Base-by-base conservation (phyloP, 2,113 vertebrate genomes). In the Planiliza haematocheilus region DNA sequence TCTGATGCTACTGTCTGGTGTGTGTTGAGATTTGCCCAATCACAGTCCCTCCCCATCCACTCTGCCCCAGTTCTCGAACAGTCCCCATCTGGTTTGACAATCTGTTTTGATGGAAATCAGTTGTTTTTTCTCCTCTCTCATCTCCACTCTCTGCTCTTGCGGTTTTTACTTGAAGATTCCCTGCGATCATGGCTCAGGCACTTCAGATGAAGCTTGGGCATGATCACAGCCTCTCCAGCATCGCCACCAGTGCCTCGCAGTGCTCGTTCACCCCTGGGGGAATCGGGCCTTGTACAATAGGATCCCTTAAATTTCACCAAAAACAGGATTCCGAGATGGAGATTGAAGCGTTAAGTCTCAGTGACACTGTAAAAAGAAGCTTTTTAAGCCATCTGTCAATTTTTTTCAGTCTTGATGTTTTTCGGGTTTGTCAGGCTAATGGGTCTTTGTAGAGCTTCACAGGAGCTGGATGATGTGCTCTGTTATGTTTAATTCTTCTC, bases 31-130 rank as follows among this genome's bases (percentile, higher is more conserved):
- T 90, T 88, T 86, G 68, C 65, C 82, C 88, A 92, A 88, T 92
- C 90, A 90, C 61, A 90, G 79, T 80, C 68, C 79, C 74, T 78
- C 61, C 71, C 80, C 75, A 83, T 90, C 81, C 79, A 79, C 78
- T 78, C 81, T 91, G 89, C 75, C 88, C 90, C 91, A 92, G 78
- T 92, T 92, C 86, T 85, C 41, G 61, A 86, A 82, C 48, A 83
- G 89, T 88, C 87, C 89, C 93, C 92, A 93, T 93, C 92, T 93
- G 92, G 86, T 91, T 93, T 91, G 86, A 92, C 93, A 93, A 92
- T 93, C 93, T 92, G 91, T 91, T 93, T 93, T 92, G 91, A 93
- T 93, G 86, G 86, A 91, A 93, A 91, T 94, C 89, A 77, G 77
- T 93, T 91, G 82, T 81, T 83, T 87, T 84, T 79, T 80, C 70